A percentile compares a stretch with the other conserved stretches of the same genome.
These are phyloP conservation scores for Gallinago paraguaiae DNA, from an alignment of 2,113 vertebrate genomes.

Conservation along the genomic window DNA sequence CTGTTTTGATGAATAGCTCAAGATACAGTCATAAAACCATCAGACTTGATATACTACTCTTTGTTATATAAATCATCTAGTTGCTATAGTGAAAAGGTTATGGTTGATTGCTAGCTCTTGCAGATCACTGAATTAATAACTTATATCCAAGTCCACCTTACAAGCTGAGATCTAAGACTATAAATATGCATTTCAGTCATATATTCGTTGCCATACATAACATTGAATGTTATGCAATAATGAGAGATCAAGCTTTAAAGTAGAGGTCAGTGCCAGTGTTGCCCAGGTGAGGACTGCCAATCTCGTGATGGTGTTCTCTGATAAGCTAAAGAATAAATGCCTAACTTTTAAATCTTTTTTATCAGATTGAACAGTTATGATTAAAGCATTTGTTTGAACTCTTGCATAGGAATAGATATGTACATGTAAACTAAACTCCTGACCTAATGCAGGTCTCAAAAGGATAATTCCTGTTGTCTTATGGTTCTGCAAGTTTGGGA, in stretches of 20 bases:
- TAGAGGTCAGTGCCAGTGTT: neutral
- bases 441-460: neutral
- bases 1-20: constrained; percentile 46
- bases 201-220: neutral
- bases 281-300: neutral
- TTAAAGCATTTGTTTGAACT: neutral
- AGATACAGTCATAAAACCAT: constrained; percentile 41
- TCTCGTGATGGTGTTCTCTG: neutral
- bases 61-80: constrained; percentile 38
- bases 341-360: neutral
- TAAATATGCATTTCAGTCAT: neutral
- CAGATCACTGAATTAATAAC: constrained; percentile 30
- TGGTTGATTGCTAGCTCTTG: constrained; percentile 16
- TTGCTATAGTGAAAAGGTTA: constrained; percentile 41
- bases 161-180: neutral
- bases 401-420: neutral
- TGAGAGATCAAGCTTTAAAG: neutral
- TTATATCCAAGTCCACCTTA: neutral
- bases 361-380: neutral
- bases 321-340: neutral
- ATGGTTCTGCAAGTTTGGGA: neutral
- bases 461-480: neutral
- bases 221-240: neutral
- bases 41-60: constrained; percentile 38
- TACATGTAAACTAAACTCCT: neutral